A percentile compares a stretch with the other conserved stretches of the same genome.
These are phyloP conservation scores for Cheumatopsyche charites DNA, from an alignment of 1,140 invertebrate species.

Conservation along the genomic window DNA sequence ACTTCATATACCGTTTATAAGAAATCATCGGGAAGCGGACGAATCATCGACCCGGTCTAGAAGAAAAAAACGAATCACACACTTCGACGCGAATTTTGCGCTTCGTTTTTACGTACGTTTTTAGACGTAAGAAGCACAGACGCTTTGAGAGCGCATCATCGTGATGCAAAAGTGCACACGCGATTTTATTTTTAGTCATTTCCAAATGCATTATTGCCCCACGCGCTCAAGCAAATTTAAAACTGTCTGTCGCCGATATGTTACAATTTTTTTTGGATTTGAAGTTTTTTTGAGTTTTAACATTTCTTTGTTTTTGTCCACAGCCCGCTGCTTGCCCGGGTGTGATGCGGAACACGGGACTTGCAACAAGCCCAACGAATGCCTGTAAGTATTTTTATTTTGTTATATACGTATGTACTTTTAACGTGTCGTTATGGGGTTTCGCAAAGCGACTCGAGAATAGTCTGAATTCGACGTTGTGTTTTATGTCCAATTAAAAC, in stretches of 20 bases:
- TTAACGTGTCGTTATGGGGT: not conserved
- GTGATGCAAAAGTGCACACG: constrained; percentile 21
- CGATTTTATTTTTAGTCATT: constrained; percentile 46
- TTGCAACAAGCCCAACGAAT: constrained; percentile 91
- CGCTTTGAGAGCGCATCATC: no score
- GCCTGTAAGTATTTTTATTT: constrained; percentile 79
- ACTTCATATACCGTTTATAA: constrained; percentile 14
- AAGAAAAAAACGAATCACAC: constrained; percentile 5
- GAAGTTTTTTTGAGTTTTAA: constrained; percentile 55
- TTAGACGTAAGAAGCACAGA: constrained; percentile 4
- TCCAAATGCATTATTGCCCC: constrained; percentile 45
- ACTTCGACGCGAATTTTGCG: constrained; percentile 1
- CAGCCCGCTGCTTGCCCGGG: constrained; percentile 89
- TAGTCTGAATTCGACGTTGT: not conserved
- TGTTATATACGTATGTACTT: not conserved
- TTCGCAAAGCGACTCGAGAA: constrained; percentile 10
- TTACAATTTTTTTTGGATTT: constrained; percentile 52
- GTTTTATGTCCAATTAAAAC: constrained; percentile 1
- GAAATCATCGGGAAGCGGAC: constrained; percentile 7
- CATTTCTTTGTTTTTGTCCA: constrained; percentile 66
- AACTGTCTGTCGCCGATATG: constrained; percentile 31
- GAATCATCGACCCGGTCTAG: constrained; percentile 9
- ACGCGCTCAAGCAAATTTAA: constrained; percentile 45
- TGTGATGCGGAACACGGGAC: constrained; percentile 89
- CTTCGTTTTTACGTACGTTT: constrained; percentile 20